Base-by-base conservation (phyloP, 1,140 invertebrate genomes). In the Holcopasites calliopsidis region DNA sequence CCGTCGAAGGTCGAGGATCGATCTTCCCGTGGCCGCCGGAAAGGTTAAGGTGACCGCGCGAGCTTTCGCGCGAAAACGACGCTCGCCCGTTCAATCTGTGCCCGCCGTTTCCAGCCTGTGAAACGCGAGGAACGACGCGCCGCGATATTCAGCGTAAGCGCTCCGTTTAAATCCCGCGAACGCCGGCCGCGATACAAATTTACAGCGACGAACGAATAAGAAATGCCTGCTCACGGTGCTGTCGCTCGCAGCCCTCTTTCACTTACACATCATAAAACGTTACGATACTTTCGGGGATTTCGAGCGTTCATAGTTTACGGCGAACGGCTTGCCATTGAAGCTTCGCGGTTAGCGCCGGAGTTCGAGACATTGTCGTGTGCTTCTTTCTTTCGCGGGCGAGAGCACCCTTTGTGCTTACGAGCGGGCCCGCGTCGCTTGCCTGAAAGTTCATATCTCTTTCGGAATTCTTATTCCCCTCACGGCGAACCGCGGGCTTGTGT, bases 201-300 rank as follows among this genome's bases (percentile, higher is more conserved):
- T 21, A 33, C 54, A 57, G 11, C 18, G 11, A 13, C 55, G n/a
- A 21, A 35, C 16, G 35, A 35, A 58, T 6, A n/a, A 21, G 55
- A 35, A 58, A 16, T 13, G 18, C n/a, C 11, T 33, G 55, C 21
- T 16, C 3, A 28, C 52, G 52, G 28, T n/a, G 31, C 1, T 57
- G 31, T 57, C 55, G 55, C n/a, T 18, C 18, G 18, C 8, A 31
- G 26, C 26, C 26, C n/a, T 10, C 28, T n/a, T 16, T 57, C 54
- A 11, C 28, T 33, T 58, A 2, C 4, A 11, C n/a, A 1, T 23
- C 60, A 35, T 62, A 62, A 62, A 62, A 11, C 40, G 38, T 21
- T 18, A 26, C 40, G 60, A 62, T 62, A 62, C 40, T 62, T 62
- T 62, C n/a, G 44, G 28, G 60, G n/a, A 58, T 58, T 58, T 58